Evolutionary conservation across 2,888 invertebrate genomes (phyloP), one percentile per base, ranked within the genome.

Genomic region (Endotricha flammealis): DNA sequence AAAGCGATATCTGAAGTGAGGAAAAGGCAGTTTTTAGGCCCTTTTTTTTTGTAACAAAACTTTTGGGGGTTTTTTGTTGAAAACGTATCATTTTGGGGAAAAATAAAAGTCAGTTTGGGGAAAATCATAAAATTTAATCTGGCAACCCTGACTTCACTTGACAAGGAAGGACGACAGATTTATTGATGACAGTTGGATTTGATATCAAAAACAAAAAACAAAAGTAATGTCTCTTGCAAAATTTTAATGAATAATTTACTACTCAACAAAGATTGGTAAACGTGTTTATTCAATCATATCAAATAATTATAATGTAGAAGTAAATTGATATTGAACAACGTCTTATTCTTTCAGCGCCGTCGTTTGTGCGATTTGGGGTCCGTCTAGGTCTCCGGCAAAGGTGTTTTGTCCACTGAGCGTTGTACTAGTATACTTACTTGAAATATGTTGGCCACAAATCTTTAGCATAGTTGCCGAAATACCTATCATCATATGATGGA

Each of bases 121-220:
- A n/a, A n/a, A n/a, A n/a, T n/a, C n/a, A n/a, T n/a, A n/a, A n/a
- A n/a, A n/a, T n/a, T n/a, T n/a, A n/a, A n/a, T n/a, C n/a, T n/a
- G n/a, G n/a, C n/a, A n/a, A n/a, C n/a, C n/a, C n/a, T n/a, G n/a
- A n/a, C n/a, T n/a, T n/a, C n/a, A n/a, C n/a, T n/a, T n/a, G n/a
- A n/a, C n/a, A n/a, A n/a, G n/a, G n/a, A n/a, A 30, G 1, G 32
- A 17, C 5, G 20, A 17, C 20, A 17, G 20, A 17, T 17, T n/a
- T n/a, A n/a, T n/a, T n/a, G n/a, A n/a, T n/a, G n/a, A n/a, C n/a
- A n/a, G n/a, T n/a, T n/a, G n/a, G n/a, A n/a, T n/a, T n/a, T n/a
- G n/a, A n/a, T n/a, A n/a, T n/a, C 6, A 20, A 80, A 81, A 82
- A 80, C 75, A 82, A 81, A 81, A 82, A 80, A 79, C 77, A 75